Evolutionary conservation across 2,113 vertebrate genomes (phyloP).

Genomic region (Periophthalmodon schlosseri): DNA sequence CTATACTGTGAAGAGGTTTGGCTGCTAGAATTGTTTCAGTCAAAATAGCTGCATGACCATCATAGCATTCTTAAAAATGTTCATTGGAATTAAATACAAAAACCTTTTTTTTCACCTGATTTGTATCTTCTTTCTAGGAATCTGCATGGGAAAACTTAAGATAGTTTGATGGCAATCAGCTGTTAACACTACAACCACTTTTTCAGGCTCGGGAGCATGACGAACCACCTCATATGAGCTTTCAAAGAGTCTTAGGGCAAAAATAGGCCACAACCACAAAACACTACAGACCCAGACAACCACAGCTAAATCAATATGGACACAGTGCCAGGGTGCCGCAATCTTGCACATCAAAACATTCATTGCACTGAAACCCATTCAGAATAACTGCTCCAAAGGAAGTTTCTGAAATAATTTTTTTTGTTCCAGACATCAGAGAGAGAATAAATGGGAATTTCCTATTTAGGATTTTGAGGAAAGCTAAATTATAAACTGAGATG

Average conservation of each 20-base stretch:
- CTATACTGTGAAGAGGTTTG: too few species aligned
- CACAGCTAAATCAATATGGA: conserved; percentile 24
- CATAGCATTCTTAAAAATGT: too few species aligned
- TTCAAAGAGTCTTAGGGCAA: not conserved
- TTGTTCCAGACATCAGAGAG: not conserved
- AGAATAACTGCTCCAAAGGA: not conserved
- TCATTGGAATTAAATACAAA: too few species aligned
- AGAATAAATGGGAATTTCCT: not conserved
- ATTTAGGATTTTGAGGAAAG: conserved; percentile 5
- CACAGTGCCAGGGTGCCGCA: conserved; percentile 12
- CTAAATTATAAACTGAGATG: not conserved
- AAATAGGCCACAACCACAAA: conserved; percentile 16
- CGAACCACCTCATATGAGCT: conserved; percentile 20
- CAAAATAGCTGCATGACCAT: too few species aligned
- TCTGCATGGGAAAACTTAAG: not conserved
- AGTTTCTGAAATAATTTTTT: conserved; percentile 14
- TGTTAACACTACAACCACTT: conserved; percentile 17
- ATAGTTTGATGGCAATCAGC: not conserved
- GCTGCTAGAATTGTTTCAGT: too few species aligned
- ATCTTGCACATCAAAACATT: conserved; percentile 9
- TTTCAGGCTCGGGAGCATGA: not conserved
- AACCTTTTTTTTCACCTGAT: too few species aligned
- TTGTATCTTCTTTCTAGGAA: not conserved
- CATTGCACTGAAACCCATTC: not conserved
- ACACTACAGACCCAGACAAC: conserved; percentile 13